Base-by-base conservation (phyloP, 92 coral and sea anemone species). In the Zoanthus solanderi region DNA sequence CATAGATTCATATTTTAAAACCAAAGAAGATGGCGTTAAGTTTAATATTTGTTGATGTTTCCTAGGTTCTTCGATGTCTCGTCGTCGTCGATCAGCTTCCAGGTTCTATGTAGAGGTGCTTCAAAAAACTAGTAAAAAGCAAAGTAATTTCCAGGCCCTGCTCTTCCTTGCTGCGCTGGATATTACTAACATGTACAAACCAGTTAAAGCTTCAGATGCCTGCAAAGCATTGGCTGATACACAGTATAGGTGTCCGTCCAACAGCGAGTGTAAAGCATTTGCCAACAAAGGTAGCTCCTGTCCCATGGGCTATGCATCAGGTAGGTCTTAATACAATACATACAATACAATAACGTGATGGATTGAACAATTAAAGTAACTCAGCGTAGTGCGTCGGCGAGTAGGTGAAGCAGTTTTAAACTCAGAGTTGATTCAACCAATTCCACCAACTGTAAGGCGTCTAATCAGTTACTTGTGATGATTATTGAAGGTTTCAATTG, bases 31-130 rank as follows among this genome's bases (percentile, higher is more conserved):
- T 37, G 28, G 56, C 28, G 42, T 44, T 18, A 48, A 15, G 12
- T 18, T 45, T 9, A 13, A 9, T 23, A 18, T 52, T 45, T 67
- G 72, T 28, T 50, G 12, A 65, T 68, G 2, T 65, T 18, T 50
- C 14, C 28, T 48, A 81, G 85, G 5, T 47, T 45, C 85, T 13
- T 6, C 44, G 12, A 23, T 15, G 44, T 58, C 88, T 45, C 93
- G 98, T 53, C 88, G 83, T 66, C 92, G 93, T 74, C 82, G 98
- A 80, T 90, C 94, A 6, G 79, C 84, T n/a, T 71, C 88, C 30
- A 92, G 78, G 52, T 95, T 79, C 80, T 93, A 95, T 75, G 93
- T 89, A 0, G 96, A 95, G 76, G 72, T 85, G 28, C 93, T 95
- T 69, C 87, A 76, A 50, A 83, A 69, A 9, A 72, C 34, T 12